A percentile compares a stretch with the other conserved stretches of the same genome.
Conservation (phyloP, 2,797 vertebrate genomes). For the Pygocentrus nattereri region DNA sequence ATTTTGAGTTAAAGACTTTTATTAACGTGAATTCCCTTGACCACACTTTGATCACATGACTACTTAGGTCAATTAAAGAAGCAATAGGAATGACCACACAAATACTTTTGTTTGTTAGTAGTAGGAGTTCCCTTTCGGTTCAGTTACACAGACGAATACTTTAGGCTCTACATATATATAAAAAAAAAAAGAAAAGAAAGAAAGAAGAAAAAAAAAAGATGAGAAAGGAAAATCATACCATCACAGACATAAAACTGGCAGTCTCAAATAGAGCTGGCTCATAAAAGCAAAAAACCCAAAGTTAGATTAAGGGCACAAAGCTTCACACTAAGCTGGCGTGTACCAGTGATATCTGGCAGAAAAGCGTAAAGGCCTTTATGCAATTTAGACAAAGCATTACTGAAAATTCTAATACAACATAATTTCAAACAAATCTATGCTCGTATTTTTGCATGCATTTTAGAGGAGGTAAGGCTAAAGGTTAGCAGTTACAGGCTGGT, state of each 20-base stretch:
- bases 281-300: constrained; percentile 20
- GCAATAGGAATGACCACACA: constrained; percentile 68
- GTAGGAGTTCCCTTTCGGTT: constrained; percentile 42
- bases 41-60: constrained; percentile 59
- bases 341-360: constrained; percentile 65
- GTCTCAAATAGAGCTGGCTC: constrained; percentile 30
- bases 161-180: not conserved
- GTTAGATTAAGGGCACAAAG: constrained; percentile 1
- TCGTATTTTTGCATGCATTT: constrained; percentile 20
- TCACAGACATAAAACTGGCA: constrained; percentile 62
- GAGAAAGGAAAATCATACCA: constrained; percentile 55
- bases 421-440: constrained; percentile 6
- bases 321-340: constrained; percentile 42
- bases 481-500: constrained; percentile 34
- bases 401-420: constrained; percentile 4
- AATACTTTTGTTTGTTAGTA: constrained; percentile 35
- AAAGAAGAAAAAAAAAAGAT: not conserved
- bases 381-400: constrained; percentile 10
- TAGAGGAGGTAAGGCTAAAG: constrained; percentile 44
- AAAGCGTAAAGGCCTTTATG: constrained; percentile 55
- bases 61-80: constrained; percentile 62
- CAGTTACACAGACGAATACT: constrained; percentile 37
- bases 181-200: constrained; percentile 31
- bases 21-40: constrained; percentile 68
- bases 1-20: constrained; percentile 74